Base-by-base conservation (phyloP, 2,797 vertebrate species). In the Rhinichthys osculus region DNA sequence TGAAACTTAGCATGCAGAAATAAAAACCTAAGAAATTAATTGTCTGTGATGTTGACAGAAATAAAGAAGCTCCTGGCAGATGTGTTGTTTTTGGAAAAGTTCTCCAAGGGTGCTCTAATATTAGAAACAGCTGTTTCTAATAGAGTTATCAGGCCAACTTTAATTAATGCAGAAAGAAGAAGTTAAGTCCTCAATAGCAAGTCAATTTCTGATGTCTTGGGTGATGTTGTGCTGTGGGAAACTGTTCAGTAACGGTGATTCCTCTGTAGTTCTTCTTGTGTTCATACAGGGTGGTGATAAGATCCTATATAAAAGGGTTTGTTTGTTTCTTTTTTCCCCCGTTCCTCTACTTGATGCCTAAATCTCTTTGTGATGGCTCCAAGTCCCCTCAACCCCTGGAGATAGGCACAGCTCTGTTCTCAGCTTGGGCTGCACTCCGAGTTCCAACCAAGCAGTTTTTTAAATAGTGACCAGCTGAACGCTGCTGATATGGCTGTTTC, bases 401-500 rank as follows among this genome's bases (percentile, higher is more conserved):
- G 89, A 89, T 78, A 73, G 74, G 70, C 84, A 85, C 62, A 16
- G 62, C 83, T 89, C 85, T 86, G 81, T 87, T 89, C 76, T 82
- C 44, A 35, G 72, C 54, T 87, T 47, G 77, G 85, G 85, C 83
- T 69, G 10, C 9, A n/a, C 62, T 87, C 78, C 13, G 86, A 69
- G 47, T 79, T 81, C n/a, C 21, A 73, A 27, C n/a, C 54, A n/a
- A 77, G 30, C 85, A 66, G 77, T 88, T 86, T 87, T 80, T 87
- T 84, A 54, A 88, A 73, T 62, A 85, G 67, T 81, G 84, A 86
- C 88, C 73, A 87, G 86, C 89, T 91, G 91, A 88, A 59, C 16
- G 35, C 81, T 84, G 88, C 88, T 89, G 91, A 91, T 90, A 89
- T 23, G 85, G 83, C 83, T 73, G 57, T 83, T 83, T 87, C 78